Evolutionary conservation across 2,113 vertebrate genomes (phyloP).

Genomic region (Diadophis punctatus): DNA sequence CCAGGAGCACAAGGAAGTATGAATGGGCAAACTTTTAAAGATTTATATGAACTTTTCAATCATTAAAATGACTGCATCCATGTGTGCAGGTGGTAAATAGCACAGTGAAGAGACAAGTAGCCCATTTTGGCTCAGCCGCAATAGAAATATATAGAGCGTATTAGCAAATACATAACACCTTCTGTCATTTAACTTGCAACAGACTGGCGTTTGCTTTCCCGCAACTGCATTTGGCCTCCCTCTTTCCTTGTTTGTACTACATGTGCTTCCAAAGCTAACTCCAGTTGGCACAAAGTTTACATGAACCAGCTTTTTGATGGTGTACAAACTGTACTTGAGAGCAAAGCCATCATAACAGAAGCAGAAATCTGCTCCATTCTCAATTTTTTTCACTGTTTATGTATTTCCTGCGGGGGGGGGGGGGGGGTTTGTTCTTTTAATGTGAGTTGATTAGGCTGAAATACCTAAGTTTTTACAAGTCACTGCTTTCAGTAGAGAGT

Average conservation of each 20-base stretch:
- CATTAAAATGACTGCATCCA: background rate
- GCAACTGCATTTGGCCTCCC: fast-evolving
- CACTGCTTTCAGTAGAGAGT: background rate
- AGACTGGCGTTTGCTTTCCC: background rate
- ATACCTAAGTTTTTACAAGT: background rate
- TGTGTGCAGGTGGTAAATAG: background rate
- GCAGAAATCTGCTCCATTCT: constrained; percentile 24
- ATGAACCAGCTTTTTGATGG: constrained; percentile 12
- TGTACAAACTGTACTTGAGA: constrained; percentile 31
- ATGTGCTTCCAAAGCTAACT: constrained; percentile 40
- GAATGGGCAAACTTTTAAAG: background rate
- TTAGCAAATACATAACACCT: background rate
- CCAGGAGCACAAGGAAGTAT: background rate
- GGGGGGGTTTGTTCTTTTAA: background rate
- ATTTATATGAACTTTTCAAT: background rate
- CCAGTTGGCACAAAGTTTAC: constrained; percentile 35
- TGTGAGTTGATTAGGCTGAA: background rate
- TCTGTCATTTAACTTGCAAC: background rate
- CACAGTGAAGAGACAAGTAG: background rate
- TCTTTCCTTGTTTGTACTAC: constrained; percentile 1
- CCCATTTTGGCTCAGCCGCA: background rate
- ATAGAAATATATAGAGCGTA: background rate
- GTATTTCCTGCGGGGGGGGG: background rate
- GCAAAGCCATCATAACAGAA: constrained; percentile 36
- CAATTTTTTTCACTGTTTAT: background rate